Percentiles rank a stretch among this genome's conserved stretches.
Evolutionary conservation across 2,797 vertebrate genomes (phyloP).

Genomic region (Poliocrania exsul): DNA sequence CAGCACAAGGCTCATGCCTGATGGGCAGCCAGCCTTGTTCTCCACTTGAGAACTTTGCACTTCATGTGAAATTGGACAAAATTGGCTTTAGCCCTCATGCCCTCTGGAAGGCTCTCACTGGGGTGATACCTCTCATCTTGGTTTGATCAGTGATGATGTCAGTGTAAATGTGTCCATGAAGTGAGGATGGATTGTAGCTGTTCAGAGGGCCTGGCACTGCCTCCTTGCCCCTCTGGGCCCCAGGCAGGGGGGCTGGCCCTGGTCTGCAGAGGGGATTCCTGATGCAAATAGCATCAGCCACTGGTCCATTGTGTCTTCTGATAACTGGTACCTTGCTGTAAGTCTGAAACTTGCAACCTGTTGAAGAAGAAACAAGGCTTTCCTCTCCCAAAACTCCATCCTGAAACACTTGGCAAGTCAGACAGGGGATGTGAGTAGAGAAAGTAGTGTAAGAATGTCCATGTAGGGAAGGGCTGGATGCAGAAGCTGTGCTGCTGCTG

Average conservation of each 20-base stretch:
- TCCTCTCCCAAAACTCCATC: background rate
- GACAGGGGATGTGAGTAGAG: background rate
- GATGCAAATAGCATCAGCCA: accelerated
- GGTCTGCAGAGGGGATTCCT: too few relatives aligned
- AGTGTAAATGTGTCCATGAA: accelerated
- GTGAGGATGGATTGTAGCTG: accelerated
- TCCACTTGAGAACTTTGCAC: accelerated
- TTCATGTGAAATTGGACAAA: accelerated
- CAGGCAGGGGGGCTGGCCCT: accelerated
- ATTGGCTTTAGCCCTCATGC: too few relatives aligned
- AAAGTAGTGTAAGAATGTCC: background rate
- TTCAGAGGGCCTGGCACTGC: accelerated
- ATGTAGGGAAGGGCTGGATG: accelerated
- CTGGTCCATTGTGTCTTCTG: accelerated
- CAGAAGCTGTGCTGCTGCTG: background rate
- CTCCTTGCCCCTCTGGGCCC: accelerated
- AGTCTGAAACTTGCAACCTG: background rate
- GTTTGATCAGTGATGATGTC: accelerated
- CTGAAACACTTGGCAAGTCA: background rate
- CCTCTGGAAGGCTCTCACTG: background rate
- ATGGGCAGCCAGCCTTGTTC: accelerated
- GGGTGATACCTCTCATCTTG: accelerated
- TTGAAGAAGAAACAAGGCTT: background rate
- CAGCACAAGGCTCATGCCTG: accelerated
- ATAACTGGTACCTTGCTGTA: accelerated